Base-by-base conservation (phyloP, 2,797 vertebrate species). In the Eleutherodactylus coqui region DNA sequence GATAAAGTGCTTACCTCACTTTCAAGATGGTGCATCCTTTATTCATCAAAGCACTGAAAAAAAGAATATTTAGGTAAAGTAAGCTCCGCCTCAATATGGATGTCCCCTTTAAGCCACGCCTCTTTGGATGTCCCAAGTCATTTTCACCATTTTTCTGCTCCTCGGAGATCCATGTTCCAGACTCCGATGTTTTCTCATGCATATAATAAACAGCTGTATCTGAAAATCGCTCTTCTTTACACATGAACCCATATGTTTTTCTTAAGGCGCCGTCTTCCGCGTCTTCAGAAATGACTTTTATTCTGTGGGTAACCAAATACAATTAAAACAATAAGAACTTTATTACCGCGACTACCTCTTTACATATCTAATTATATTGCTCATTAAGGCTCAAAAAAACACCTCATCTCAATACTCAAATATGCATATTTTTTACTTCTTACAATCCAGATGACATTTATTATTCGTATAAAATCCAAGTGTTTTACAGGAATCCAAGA, bases 381-480 rank as follows among this genome's bases (percentile, higher is more conserved):
- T 80, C 60, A 82, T 86, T 84, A 87, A 13, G 67, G 55, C 49
- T 51, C 27, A n/a, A 60, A 87, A 58, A 87, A 73, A 73, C 9
- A 10, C 67, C 29, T 64, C 11, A 34, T 82, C 76, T 36, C 72
- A 36, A 55, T 32, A 47, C 32, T 75, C 55, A 67, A 84, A 75
- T 47, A 73, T 64, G 24, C 75, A 19, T 32, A 79, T 83, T 83
- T 82, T 76, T 86, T 86, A 86, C 76, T 82, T 82, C 85, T 75
- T 27, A 69, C 79, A 11, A 86, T 86, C 58, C 82, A 75, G 73
- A 47, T 84, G 76, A 84, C 75, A 75, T 84, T 87, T 87, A 84
- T 80, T 83, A 79, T 84, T 53, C n/a, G 27, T 27, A 84, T 87
- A 87, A 87, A 87, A 84, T 47, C 81, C 75, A 49, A 87, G 64